A percentile compares a stretch with the other conserved stretches of the same genome.
Conservation (phyloP, 2,113 vertebrate genomes). For the Aythya baeri region DNA sequence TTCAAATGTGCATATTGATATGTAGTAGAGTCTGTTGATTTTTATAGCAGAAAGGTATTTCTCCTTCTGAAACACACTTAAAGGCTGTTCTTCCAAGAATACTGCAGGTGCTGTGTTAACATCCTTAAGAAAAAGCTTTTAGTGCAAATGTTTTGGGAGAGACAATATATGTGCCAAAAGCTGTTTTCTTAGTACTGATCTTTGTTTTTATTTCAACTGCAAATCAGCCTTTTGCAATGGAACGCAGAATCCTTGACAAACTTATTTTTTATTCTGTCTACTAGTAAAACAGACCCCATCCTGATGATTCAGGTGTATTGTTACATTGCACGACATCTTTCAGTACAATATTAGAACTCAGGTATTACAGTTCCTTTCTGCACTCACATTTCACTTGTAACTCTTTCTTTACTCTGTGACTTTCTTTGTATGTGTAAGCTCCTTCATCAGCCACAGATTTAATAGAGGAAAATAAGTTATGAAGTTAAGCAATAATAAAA, state of each 20-base stretch:
- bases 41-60: constrained; percentile 67
- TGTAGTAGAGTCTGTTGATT: constrained; percentile 70
- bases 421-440: background rate
- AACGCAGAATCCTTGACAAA: constrained; percentile 49
- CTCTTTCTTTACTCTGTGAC: background rate
- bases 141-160: constrained; percentile 68
- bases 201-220: constrained; percentile 67
- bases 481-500: background rate
- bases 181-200: constrained; percentile 57
- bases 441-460: background rate
- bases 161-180: constrained; percentile 62
- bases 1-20: constrained; percentile 81
- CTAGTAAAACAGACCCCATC: background rate
- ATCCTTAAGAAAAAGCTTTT: constrained; percentile 64
- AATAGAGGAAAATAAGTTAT: background rate
- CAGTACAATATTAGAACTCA: background rate
- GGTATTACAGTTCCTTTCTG: background rate
- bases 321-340: background rate
- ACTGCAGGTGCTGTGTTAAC: constrained; percentile 63
- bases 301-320: constrained; percentile 10
- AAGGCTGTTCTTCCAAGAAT: constrained; percentile 61
- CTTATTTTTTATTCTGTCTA: constrained; percentile 44
- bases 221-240: constrained; percentile 51
- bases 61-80: constrained; percentile 45
- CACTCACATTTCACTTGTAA: background rate